Conservation (phyloP, 2,797 vertebrate species). For the Rhincodon typus region DNA sequence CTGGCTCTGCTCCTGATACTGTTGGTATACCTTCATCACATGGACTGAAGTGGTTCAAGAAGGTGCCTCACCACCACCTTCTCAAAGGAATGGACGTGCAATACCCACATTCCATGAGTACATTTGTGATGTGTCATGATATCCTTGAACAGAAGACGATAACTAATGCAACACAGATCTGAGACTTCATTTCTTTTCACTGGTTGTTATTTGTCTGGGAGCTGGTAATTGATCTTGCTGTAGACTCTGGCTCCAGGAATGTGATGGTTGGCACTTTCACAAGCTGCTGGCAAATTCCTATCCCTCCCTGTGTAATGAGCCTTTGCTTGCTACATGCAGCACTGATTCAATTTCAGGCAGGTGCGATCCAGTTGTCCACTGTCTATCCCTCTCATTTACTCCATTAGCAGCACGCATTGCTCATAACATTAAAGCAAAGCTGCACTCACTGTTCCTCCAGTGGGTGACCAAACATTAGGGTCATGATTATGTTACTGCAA, state of each 20-base stretch:
- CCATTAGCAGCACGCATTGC: neutral
- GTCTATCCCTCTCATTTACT: neutral
- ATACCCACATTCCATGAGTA: neutral
- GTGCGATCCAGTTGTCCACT: neutral
- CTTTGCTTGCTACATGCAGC: neutral
- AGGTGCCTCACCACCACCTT: neutral
- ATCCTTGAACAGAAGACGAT: neutral
- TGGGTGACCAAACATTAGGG: neutral
- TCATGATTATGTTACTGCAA: neutral
- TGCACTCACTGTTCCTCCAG: neutral
- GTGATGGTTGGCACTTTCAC: neutral
- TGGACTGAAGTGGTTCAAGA: neutral
- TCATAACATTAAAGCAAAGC: neutral
- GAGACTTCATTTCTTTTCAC: neutral
- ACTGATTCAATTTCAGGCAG: neutral
- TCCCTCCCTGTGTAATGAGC: neutral
- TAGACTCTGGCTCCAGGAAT: neutral
- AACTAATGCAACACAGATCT: neutral
- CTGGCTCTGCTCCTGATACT: too few relatives aligned
- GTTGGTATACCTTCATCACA: neutral
- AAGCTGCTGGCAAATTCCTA: neutral
- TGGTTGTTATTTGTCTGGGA: neutral
- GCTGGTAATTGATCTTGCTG: neutral
- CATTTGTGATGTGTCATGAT: neutral
- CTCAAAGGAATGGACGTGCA: neutral